Conservation (phyloP, 2,888 invertebrate species). For the Palloptera scutellata region DNA sequence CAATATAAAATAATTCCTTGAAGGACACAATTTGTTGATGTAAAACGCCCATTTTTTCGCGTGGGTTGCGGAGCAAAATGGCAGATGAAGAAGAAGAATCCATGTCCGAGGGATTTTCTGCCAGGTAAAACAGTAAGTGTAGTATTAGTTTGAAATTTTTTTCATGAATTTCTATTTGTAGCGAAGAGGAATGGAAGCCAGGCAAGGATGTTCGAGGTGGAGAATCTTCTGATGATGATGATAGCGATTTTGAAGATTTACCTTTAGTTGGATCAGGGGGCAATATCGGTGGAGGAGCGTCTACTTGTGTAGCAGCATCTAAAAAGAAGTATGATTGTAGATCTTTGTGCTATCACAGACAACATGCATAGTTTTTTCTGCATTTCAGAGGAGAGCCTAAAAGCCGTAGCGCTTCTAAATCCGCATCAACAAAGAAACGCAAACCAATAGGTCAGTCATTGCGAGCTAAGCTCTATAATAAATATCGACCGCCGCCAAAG, state of each 20-base stretch:
- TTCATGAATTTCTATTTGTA: conserved; percentile 27
- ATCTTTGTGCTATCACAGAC: not conserved
- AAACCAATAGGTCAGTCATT: conserved; percentile 52
- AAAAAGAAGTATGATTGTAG: conserved; percentile 43
- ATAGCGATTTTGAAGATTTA: conserved; percentile 56
- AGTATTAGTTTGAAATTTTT: too few relatives aligned
- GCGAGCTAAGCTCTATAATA: conserved; percentile 57
- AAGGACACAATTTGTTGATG: too few relatives aligned
- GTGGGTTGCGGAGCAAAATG: conserved; percentile 44
- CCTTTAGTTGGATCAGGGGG: conserved; percentile 39
- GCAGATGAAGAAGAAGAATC: conserved; percentile 60
- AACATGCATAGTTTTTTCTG: conserved; percentile 1
- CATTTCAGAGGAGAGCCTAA: conserved; percentile 36
- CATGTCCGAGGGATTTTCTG: conserved; percentile 60
- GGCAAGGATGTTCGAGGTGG: conserved; percentile 49
- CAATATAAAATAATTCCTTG: too few relatives aligned
- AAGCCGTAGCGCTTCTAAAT: conserved; percentile 33
- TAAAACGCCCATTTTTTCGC: conserved; percentile 14
- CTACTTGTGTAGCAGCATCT: conserved; percentile 28
- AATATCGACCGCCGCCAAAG: conserved; percentile 57
- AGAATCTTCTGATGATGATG: conserved; percentile 61
- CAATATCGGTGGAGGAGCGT: conserved; percentile 23
- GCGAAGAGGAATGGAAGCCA: conserved; percentile 63
- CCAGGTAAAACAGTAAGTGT: conserved; percentile 22
- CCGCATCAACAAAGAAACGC: conserved; percentile 52